These are phyloP conservation scores for Rhabditoides inermis DNA, from an alignment of 2,888 invertebrate species.

Conservation along the genomic window DNA sequence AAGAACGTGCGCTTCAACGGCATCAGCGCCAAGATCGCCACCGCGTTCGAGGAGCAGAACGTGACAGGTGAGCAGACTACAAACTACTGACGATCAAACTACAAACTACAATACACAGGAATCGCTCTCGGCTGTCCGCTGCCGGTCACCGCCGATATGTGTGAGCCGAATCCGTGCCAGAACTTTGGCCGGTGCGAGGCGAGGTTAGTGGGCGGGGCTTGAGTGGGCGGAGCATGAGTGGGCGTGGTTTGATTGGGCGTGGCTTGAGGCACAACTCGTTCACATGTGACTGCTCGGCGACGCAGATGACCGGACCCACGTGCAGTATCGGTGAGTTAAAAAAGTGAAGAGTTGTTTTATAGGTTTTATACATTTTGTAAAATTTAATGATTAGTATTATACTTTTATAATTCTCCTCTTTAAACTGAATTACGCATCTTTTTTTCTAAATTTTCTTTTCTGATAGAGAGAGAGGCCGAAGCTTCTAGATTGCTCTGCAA, in stretches of 20 bases:
- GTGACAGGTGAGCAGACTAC: slow-evolving; percentile 12
- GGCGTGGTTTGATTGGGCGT: no score
- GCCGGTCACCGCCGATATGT: slow-evolving; percentile 17
- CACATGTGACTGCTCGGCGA: slow-evolving; percentile 44
- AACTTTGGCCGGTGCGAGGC: slow-evolving; percentile 38
- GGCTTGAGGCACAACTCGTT: no score
- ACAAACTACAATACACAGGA: slow-evolving; percentile 11
- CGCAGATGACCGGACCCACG: slow-evolving; percentile 38
- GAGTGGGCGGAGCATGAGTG: no score
- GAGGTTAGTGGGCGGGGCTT: no score
- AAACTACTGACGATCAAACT: neutral
- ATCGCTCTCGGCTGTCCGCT: slow-evolving; percentile 36
- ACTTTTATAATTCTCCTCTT: no score
- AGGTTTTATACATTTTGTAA: no score
- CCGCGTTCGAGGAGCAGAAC: slow-evolving; percentile 31
- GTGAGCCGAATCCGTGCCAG: slow-evolving; percentile 39
- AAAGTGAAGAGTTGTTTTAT: no score
- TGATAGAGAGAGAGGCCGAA: neutral
- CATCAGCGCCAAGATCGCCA: slow-evolving; percentile 46
- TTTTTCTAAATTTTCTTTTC: neutral
- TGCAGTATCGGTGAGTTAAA: slow-evolving; percentile 26
- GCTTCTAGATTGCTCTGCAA: no score
- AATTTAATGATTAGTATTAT: no score
- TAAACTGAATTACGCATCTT: neutral
- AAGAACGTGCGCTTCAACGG: slow-evolving; percentile 50